phyloP scores from a whole-genome alignment of 2,888 invertebrate species.

The Patella depressa region DNA sequence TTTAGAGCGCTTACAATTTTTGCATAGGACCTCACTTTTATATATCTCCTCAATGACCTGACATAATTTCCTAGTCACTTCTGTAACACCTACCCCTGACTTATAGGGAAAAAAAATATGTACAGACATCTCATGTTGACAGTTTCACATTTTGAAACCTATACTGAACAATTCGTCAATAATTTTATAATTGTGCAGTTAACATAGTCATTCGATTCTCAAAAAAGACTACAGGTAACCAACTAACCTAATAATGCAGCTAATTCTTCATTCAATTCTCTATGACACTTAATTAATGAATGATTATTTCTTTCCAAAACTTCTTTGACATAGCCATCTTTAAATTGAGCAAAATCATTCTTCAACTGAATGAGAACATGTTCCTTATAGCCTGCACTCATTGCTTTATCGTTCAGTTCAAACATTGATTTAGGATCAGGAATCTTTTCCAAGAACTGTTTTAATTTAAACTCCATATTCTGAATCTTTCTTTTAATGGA shows the following conservation, averaged over 20 bases:
- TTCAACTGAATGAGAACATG: slow-evolving; percentile 51
- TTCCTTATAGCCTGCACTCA: slow-evolving; percentile 54
- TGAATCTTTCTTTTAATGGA: slow-evolving; percentile 38
- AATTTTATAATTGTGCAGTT: too few relatives aligned
- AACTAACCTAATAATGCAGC: neutral
- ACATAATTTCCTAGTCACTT: too few relatives aligned
- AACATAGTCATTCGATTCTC: too few relatives aligned
- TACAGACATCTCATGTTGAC: too few relatives aligned
- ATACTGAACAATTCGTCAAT: too few relatives aligned
- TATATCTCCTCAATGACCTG: too few relatives aligned
- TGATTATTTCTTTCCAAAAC: slow-evolving; percentile 48
- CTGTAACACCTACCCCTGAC: too few relatives aligned
- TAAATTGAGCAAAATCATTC: slow-evolving; percentile 54
- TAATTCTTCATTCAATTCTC: slow-evolving; percentile 44
- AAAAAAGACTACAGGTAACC: too few relatives aligned
- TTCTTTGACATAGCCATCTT: slow-evolving; percentile 49
- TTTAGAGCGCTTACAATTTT: too few relatives aligned
- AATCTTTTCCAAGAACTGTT: slow-evolving; percentile 61
- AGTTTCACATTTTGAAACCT: too few relatives aligned
- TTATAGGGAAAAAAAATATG: too few relatives aligned
- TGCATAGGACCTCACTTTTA: too few relatives aligned
- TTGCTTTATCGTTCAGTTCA: slow-evolving; percentile 44
- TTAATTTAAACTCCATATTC: slow-evolving; percentile 49
- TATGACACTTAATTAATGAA: slow-evolving; percentile 50
- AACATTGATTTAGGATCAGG: slow-evolving; percentile 60